Base-by-base conservation (phyloP, 1,140 invertebrate species). In the Harpegnathos saltator region DNA sequence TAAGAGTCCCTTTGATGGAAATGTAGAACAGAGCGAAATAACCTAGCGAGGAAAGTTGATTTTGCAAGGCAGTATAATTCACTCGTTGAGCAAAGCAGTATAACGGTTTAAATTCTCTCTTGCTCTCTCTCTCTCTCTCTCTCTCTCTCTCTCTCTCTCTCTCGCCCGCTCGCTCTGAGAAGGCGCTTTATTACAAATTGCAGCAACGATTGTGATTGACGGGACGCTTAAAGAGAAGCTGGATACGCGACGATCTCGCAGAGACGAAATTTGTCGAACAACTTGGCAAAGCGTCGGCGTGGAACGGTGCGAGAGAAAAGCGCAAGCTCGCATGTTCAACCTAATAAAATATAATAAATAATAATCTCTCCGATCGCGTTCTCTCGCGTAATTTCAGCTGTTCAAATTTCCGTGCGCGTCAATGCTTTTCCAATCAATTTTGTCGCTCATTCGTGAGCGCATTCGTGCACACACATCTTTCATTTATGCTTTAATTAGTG, bases 21-120 rank as follows among this genome's bases (percentile, higher is more conserved):
- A 80, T 80, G 33, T 80, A 69, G 75, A 80, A 71, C 75, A 58
- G 75, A 80, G 33, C 65, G 75, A n/a, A 71, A 58, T 69, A 69
- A 80, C 33, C 33, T 69, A 56, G n/a, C 65, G 52, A 69, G 24
- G 75, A 80, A 80, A 80, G 75, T 80, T 80, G 75, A 80, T 80
- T 80, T 71, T 80, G 33, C 38, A 52, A 58, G 65, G 52, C 65
- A 80, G 71, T 52, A 69, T 58, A 58, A 80, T 68, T 80, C 75
- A 69, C 29, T 58, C 75, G 75, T 58, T 58, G 65, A 44, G 33
- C 24, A 50, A 29, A 66, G 62, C 74, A 38, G 44, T 50, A 24
- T 69, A 56, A 80, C 65, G 33, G 52, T 44, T 77, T 66, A 71
- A 80, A 80, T 22, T 58, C 52, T 12, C 38, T 44, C 38, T 44